Conservation (phyloP, 2,888 invertebrate genomes). For the Pachycephus smyrnensis region DNA sequence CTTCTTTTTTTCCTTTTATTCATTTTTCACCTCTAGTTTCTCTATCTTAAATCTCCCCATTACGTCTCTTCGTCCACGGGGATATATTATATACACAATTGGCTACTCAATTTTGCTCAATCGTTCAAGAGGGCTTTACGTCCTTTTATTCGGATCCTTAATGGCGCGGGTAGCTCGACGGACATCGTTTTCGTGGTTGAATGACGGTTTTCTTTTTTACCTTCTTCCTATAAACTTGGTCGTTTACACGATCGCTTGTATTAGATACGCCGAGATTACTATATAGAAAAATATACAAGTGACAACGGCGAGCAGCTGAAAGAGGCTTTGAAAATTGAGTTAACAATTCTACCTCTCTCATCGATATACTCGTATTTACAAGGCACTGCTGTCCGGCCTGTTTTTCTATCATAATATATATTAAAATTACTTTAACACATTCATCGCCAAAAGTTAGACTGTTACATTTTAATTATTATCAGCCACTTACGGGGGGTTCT, state of each 20-base stretch:
- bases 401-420: neutral
- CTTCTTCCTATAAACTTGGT: neutral
- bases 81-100: neutral
- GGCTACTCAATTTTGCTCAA: neutral
- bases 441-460: neutral
- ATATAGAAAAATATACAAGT: neutral
- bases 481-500: neutral
- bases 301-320: neutral
- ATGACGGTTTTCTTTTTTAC: neutral
- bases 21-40: neutral
- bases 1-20: neutral
- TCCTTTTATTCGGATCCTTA: neutral
- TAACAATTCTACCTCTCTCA: neutral
- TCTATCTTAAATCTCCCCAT: neutral
- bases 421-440: conserved; percentile 8
- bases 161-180: neutral
- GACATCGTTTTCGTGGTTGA: neutral
- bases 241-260: neutral
- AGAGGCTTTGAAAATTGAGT: neutral
- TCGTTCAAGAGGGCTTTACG: neutral
- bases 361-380: neutral
- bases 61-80: neutral
- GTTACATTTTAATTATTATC: neutral
- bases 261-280: neutral
- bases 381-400: neutral